Conservation (phyloP, 2,888 invertebrate genomes). For the Zelleria hepariella region DNA sequence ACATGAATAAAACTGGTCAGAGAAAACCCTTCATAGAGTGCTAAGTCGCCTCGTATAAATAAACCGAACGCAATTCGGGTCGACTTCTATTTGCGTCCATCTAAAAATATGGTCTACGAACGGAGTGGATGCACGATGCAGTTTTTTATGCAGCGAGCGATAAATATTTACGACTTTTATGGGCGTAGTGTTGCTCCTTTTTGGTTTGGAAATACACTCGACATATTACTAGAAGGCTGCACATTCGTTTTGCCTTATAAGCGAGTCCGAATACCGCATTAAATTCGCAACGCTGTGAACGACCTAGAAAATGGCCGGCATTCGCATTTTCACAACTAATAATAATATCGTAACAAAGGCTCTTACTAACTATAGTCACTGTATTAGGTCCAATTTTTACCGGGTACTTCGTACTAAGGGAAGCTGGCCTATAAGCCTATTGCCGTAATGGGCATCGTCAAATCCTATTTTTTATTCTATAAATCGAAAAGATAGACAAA, state of each 20-base stretch:
- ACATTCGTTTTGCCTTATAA: background rate
- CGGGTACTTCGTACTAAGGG: too few relatives aligned
- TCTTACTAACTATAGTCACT: too few relatives aligned
- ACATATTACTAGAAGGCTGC: background rate
- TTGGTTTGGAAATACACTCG: background rate
- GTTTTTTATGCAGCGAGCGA: constrained; percentile 54
- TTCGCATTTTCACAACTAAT: too few relatives aligned
- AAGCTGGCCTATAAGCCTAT: too few relatives aligned
- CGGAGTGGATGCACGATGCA: constrained; percentile 28
- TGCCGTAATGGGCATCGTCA: too few relatives aligned
- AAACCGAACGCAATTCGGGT: background rate
- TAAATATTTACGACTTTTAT: constrained; percentile 24
- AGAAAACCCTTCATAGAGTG: background rate
- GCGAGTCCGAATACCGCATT: background rate
- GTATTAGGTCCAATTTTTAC: too few relatives aligned
- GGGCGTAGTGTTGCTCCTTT: background rate
- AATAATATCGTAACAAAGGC: too few relatives aligned
- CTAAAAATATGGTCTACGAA: constrained; percentile 52
- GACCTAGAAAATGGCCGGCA: background rate
- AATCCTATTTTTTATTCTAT: too few relatives aligned
- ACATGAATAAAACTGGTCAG: constrained; percentile 9
- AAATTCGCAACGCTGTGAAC: background rate
- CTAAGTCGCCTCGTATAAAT: background rate
- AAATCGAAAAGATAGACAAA: too few relatives aligned
- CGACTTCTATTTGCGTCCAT: constrained; percentile 18